Conservation (phyloP, 2,113 vertebrate species). For the Anolis carolinensis region DNA sequence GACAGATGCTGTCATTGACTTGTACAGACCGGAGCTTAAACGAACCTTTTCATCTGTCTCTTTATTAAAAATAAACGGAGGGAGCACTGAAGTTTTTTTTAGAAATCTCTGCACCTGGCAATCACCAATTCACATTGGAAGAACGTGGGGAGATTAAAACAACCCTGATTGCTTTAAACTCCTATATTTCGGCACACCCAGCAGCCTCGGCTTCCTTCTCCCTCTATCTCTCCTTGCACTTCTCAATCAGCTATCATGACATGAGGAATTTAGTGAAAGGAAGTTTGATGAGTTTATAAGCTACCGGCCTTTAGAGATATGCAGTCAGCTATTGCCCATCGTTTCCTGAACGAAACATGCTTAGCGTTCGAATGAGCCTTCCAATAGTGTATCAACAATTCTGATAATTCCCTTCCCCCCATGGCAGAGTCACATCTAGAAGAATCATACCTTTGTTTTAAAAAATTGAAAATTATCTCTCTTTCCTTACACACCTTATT, state of each 20-base stretch:
- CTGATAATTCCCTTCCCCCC: too few species aligned
- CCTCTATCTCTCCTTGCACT: neutral
- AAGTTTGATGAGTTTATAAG: slow-evolving; percentile 31
- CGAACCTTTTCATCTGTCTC: slow-evolving; percentile 22
- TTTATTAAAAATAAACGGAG: slow-evolving; percentile 24
- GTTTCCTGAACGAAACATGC: neutral
- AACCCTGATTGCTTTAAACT: neutral
- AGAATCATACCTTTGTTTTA: too few species aligned
- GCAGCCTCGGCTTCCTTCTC: neutral
- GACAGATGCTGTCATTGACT: slow-evolving; percentile 38
- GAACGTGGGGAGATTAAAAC: neutral
- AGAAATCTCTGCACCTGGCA: neutral
- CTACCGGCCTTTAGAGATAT: slow-evolving; percentile 1
- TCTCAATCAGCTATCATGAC: neutral
- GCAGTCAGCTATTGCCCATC: neutral
- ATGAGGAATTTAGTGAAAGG: slow-evolving; percentile 10
- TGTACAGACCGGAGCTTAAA: slow-evolving; percentile 21
- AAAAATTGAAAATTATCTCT: too few species aligned
- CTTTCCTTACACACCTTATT: too few species aligned
- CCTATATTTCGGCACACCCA: neutral
- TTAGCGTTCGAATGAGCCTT: neutral
- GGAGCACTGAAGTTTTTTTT: slow-evolving; percentile 22
- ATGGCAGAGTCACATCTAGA: too few species aligned
- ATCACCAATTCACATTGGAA: slow-evolving; percentile 14
- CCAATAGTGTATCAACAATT: neutral